These are phyloP conservation scores for Pharmacophagus antenor DNA, from an alignment of 2,888 invertebrate genomes.

Conservation along the genomic window DNA sequence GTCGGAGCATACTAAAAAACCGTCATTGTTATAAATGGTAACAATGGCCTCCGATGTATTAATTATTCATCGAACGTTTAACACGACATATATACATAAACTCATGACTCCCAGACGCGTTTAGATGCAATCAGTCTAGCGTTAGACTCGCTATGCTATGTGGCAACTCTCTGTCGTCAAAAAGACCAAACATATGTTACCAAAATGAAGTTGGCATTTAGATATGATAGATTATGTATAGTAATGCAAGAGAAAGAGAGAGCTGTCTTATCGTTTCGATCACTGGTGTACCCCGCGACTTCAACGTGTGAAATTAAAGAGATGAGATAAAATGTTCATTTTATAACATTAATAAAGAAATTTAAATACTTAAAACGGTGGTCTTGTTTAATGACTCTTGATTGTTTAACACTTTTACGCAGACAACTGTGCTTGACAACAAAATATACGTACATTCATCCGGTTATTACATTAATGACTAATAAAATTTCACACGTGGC, in stretches of 20 bases:
- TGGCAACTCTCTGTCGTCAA: not conserved
- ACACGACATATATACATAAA: not conserved
- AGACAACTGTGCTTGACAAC: constrained; percentile 15
- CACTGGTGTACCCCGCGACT: too few species aligned
- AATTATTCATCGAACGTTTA: not conserved
- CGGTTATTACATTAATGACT: constrained; percentile 61
- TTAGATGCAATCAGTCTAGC: not conserved
- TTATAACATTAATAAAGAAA: too few species aligned
- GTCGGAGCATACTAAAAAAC: too few species aligned
- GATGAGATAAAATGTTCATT: too few species aligned
- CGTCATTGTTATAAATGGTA: not conserved
- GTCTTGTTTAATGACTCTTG: too few species aligned
- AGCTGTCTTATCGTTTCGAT: too few species aligned
- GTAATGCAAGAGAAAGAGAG: too few species aligned
- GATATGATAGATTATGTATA: too few species aligned
- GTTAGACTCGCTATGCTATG: not conserved
- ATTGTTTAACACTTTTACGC: not conserved
- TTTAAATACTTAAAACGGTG: too few species aligned
- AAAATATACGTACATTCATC: constrained; percentile 35
- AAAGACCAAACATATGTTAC: not conserved
- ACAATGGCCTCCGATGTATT: not conserved
- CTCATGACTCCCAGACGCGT: not conserved
- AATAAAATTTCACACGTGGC: constrained; percentile 51
- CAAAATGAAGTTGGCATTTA: not conserved
- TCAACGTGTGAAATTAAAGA: too few species aligned